phyloP scores from a whole-genome alignment of 2,797 vertebrate genomes.

The Philypnodon macrostomus region DNA sequence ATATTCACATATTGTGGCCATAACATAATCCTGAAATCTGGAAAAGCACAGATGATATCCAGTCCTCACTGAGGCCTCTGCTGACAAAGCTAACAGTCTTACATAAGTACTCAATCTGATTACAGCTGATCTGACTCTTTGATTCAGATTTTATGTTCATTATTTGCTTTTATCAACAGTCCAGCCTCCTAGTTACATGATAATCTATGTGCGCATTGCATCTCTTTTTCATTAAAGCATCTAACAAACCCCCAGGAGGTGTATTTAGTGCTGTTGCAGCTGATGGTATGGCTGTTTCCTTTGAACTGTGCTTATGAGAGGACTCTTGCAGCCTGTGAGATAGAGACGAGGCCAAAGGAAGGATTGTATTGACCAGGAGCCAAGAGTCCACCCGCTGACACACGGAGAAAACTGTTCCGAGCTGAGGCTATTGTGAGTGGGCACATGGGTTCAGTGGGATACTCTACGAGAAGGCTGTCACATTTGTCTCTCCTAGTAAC shows the following conservation, averaged over 20 bases:
- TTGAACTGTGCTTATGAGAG: conserved; percentile 15
- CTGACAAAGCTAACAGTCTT: conserved; percentile 28
- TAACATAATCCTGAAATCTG: conserved; percentile 25
- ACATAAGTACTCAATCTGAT: conserved; percentile 50
- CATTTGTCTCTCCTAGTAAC: conserved; percentile 28
- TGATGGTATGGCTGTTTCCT: conserved; percentile 12
- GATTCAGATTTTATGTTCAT: conserved; percentile 18
- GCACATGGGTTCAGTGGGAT: conserved; percentile 34
- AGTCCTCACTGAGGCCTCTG: conserved; percentile 13
- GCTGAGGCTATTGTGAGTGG: conserved; percentile 27
- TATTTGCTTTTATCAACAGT: background rate
- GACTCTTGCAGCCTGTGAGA: conserved; percentile 12
- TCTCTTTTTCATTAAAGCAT: conserved; percentile 6
- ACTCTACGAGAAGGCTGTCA: conserved; percentile 16
- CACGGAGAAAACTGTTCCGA: conserved; percentile 30
- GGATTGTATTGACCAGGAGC: conserved; percentile 40
- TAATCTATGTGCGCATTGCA: background rate
- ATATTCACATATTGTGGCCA: conserved; percentile 1
- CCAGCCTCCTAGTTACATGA: background rate
- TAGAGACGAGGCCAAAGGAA: conserved; percentile 24
- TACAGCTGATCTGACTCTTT: conserved; percentile 38
- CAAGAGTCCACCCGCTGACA: conserved; percentile 25
- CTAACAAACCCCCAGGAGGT: background rate
- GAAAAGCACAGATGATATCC: conserved; percentile 9
- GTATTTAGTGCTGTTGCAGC: conserved; percentile 4